These are phyloP conservation scores for Anarsia innoxiella DNA, from an alignment of 2,888 invertebrate species.

Conservation along the genomic window DNA sequence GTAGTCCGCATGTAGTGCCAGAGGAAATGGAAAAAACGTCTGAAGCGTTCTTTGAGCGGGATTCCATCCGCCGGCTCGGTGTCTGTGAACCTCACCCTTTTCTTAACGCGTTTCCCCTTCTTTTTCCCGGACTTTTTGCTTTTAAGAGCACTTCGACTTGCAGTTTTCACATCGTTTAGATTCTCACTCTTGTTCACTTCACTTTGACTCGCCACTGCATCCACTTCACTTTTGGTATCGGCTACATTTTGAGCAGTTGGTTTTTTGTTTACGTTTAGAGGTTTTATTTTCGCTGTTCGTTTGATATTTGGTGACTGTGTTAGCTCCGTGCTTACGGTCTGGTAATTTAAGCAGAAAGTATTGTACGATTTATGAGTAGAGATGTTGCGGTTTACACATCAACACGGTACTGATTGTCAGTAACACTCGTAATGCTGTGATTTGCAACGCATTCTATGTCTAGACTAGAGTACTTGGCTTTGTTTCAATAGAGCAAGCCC, in stretches of 20 bases:
- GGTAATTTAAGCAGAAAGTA: too few species aligned
- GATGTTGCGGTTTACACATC: constrained; percentile 9
- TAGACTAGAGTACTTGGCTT: constrained; percentile 47
- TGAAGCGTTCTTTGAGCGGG: constrained; percentile 45
- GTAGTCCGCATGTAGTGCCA: constrained; percentile 45
- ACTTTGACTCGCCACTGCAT: constrained; percentile 24
- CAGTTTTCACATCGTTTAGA: constrained; percentile 44
- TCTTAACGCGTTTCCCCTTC: constrained; percentile 37
- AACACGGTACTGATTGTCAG: constrained; percentile 28
- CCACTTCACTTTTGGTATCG: constrained; percentile 24
- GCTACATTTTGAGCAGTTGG: constrained; percentile 43
- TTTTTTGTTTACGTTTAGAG: constrained; percentile 29
- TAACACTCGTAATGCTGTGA: constrained; percentile 35
- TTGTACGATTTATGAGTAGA: constrained; percentile 3
- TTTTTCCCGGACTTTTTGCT: constrained; percentile 38
- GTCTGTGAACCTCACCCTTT: constrained; percentile 58
- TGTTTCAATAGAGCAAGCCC: constrained; percentile 35
- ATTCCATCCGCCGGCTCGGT: constrained; percentile 32
- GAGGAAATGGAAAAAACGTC: constrained; percentile 45
- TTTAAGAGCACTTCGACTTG: constrained; percentile 49
- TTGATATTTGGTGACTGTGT: constrained; percentile 25
- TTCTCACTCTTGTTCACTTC: constrained; percentile 24
- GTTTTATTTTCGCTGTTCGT: constrained; percentile 28
- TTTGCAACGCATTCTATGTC: constrained; percentile 35
- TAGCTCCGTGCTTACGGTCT: constrained; percentile 50